Evolutionary conservation across 2,888 invertebrate genomes (phyloP), one percentile per base, ranked within the genome.

Genomic region (Helicoverpa assulta): DNA sequence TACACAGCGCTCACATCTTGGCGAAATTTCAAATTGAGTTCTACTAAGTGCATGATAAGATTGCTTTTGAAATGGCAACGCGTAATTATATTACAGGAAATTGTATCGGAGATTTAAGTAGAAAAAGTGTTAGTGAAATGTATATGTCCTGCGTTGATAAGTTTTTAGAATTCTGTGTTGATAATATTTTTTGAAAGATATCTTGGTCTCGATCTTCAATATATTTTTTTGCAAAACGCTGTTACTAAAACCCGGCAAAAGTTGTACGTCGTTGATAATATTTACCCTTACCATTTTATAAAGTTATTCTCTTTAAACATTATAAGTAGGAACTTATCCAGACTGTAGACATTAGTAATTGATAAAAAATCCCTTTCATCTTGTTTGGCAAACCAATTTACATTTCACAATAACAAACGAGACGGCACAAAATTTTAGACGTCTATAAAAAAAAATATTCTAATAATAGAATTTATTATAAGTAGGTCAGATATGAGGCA

Each of bases 61-160:
- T 84, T 66, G 66, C 54, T 66, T 87, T 88, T 88, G 8, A 63
- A 67, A 62, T 84, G 71, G 1, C 26, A 5, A 8, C 12, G 6
- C 33, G 63, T 57, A 70, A 81, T 84, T 86, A 83, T 85, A 81
- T 85, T 84, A 85, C 89, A 90, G 91, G 91, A 91, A 92, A 92
- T 90, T 90, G 89, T 90, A 90, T 89, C 85, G 85, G 82, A 87
- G 85, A 89, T 87, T 88, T 85, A 87, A 87, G 85, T 84, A 84
- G 86, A 87, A 89, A 87, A 88, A 89, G 86, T 88, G 84, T 84
- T 85, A 81, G 82, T 83, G 79, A 85, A 86, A 76, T 81, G 80
- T 85, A 86, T 85, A 78, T 67, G 79, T 81, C 70, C 73, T 68
- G 64, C 76, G 63, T 65, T 65, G 63, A 76, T 59, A 66, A 67